phyloP scores from a whole-genome alignment of 2,113 vertebrate species.

The Garra rufa region DNA sequence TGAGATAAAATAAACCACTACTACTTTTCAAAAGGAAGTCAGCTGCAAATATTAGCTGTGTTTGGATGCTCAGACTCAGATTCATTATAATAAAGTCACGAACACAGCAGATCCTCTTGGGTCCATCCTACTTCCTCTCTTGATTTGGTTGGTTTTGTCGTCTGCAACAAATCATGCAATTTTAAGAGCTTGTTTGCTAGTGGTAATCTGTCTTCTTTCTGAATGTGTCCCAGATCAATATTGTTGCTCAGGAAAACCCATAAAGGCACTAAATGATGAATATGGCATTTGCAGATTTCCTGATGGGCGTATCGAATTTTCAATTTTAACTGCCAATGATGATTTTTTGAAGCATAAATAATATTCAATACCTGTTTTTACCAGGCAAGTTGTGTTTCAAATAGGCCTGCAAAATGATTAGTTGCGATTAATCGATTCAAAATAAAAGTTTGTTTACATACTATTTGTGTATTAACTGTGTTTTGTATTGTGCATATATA shows the following conservation, averaged over 20 bases:
- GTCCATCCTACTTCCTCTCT: slow-evolving; percentile 7
- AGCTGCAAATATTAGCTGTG: not conserved
- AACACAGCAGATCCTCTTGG: slow-evolving; percentile 33
- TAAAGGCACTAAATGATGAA: slow-evolving; percentile 24
- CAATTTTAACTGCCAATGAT: not conserved
- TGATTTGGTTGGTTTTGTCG: slow-evolving; percentile 37
- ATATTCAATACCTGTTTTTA: not conserved
- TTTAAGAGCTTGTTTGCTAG: slow-evolving; percentile 3
- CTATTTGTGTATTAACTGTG: no score
- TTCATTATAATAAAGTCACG: slow-evolving; percentile 9
- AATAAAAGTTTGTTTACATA: no score
- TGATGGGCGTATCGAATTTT: slow-evolving; percentile 14
- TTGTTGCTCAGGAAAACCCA: slow-evolving; percentile 10
- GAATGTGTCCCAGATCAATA: slow-evolving; percentile 42
- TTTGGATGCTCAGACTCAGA: not conserved
- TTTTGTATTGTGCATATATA: no score
- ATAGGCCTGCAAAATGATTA: no score
- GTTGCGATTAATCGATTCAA: no score
- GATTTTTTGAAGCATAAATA: not conserved
- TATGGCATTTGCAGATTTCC: slow-evolving; percentile 26
- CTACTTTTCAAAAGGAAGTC: no score
- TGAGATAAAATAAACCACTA: not conserved
- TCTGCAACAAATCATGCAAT: slow-evolving; percentile 15
- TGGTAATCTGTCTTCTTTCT: slow-evolving; percentile 33
- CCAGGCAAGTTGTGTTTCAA: not conserved